These are phyloP conservation scores for Pterois miles DNA, from an alignment of 2,797 vertebrate species.

Conservation along the genomic window DNA sequence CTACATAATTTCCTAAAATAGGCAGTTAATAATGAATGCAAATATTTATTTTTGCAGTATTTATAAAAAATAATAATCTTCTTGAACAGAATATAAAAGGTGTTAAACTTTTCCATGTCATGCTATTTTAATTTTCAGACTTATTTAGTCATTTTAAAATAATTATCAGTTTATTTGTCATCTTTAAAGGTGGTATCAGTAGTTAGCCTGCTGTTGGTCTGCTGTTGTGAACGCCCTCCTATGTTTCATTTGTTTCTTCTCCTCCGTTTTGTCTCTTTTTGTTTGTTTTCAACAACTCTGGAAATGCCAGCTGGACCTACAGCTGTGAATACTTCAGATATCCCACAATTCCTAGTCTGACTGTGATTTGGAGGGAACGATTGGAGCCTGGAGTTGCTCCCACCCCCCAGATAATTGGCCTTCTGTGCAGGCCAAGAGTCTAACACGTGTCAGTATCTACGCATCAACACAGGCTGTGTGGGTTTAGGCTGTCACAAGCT, in stretches of 20 bases:
- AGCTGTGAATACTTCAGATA: constrained; percentile 73
- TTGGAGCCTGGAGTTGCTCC: constrained; percentile 54
- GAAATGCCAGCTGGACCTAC: constrained; percentile 63
- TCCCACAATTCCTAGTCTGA: constrained; percentile 63
- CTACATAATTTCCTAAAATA: background rate
- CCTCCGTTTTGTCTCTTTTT: constrained; percentile 18
- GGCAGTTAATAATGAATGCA: background rate
- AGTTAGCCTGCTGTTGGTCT: too few relatives aligned
- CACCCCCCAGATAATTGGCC: constrained; percentile 60
- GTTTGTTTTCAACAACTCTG: constrained; percentile 42
- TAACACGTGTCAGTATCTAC: constrained; percentile 59
- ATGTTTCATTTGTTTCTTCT: constrained; percentile 21
- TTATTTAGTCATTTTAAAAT: background rate
- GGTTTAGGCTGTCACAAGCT: constrained; percentile 18
- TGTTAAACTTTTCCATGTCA: background rate
- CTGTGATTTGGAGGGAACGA: constrained; percentile 61
- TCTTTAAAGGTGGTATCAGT: background rate
- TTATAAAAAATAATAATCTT: background rate
- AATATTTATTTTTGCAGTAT: background rate
- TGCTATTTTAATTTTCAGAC: background rate
- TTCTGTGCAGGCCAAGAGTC: constrained; percentile 36
- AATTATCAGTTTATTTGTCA: background rate
- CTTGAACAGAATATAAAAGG: background rate
- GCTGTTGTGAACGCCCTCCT: background rate
- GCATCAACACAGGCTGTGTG: constrained; percentile 31